phyloP scores from a whole-genome alignment of 2,113 vertebrate genomes.

The Pygoscelis antarcticus region DNA sequence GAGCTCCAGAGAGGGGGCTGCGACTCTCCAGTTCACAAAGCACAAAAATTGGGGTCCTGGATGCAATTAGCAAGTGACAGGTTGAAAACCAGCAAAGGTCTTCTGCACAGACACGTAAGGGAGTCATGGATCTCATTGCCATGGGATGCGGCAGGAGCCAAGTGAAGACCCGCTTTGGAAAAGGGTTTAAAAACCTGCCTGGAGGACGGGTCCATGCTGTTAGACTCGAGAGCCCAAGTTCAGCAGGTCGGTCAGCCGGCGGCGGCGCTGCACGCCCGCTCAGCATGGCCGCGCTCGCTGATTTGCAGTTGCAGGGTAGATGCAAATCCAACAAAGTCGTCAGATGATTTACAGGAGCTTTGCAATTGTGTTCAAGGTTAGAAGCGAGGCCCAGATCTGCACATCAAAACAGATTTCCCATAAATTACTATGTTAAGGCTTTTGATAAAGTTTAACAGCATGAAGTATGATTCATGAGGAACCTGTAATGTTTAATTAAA shows the following conservation, averaged over 20 bases:
- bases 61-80: not conserved
- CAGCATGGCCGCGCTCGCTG: not conserved
- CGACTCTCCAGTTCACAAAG: not conserved
- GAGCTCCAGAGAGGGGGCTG: not conserved
- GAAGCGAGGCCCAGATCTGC: not conserved
- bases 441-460: not conserved
- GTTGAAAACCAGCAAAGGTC: not conserved
- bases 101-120: not conserved
- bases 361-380: not conserved
- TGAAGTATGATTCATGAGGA: not conserved
- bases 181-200: not conserved
- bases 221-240: not conserved
- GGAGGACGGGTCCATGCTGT: not conserved
- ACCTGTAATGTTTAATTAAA: slow-evolving; percentile 39
- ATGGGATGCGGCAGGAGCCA: not conserved
- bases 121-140: fast-evolving
- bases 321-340: not conserved
- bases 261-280: not conserved
- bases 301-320: not conserved
- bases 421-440: not conserved
- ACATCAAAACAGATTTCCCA: slow-evolving; percentile 35
- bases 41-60: not conserved
- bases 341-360: not conserved
- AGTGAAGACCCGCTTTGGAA: not conserved
- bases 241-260: not conserved